phyloP scores from a whole-genome alignment of 2,888 invertebrate genomes.

The Dicycla oo region DNA sequence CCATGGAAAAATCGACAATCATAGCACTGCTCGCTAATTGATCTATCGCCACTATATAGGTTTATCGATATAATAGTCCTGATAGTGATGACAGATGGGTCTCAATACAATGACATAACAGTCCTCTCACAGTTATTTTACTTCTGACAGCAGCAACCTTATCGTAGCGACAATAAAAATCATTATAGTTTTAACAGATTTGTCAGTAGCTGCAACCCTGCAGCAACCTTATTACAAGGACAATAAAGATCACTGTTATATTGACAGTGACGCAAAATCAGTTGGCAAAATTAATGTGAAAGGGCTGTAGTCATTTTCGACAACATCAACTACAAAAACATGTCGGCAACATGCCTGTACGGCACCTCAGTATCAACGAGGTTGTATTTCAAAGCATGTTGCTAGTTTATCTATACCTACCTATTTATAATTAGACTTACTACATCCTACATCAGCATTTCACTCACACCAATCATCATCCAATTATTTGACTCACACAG shows the following conservation, averaged over 20 bases:
- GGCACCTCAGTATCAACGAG: conserved; percentile 15
- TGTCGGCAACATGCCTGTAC: not conserved
- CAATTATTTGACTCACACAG: not conserved
- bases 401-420: not conserved
- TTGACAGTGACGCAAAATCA: not conserved
- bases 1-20: not conserved
- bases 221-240: not conserved
- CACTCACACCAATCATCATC: not conserved
- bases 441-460: not conserved
- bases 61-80: conserved; percentile 27
- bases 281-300: not conserved
- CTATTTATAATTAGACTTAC: not conserved
- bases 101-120: not conserved
- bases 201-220: not conserved
- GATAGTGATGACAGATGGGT: conserved; percentile 16
- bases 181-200: not conserved
- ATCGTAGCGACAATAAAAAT: not conserved
- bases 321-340: no score
- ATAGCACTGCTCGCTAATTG: not conserved
- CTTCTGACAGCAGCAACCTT: not conserved
- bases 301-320: not conserved
- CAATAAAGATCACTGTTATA: not conserved
- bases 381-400: conserved; percentile 14
- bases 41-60: conserved; percentile 33
- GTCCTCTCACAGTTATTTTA: not conserved